phyloP scores from a whole-genome alignment of 2,888 invertebrate species.

The Polymixis flavicincta region DNA sequence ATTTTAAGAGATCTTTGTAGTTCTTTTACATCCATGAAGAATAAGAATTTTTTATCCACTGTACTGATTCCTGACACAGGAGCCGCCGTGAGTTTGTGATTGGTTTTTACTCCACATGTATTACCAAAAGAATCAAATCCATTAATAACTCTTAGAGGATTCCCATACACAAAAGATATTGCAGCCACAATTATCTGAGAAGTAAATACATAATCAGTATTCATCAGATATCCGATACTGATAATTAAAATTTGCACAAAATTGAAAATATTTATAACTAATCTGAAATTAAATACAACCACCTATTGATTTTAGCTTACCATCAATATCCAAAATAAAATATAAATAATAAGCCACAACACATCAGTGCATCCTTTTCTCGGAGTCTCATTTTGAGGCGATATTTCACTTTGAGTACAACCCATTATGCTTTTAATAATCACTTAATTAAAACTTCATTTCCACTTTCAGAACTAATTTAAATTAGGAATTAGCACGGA shows the following conservation, averaged over 20 bases:
- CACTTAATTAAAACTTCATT: conserved; percentile 23
- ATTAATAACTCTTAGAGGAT: conserved; percentile 96
- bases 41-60: conserved; percentile 94
- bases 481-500: too few species aligned
- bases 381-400: conserved; percentile 91
- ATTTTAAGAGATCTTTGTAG: conserved; percentile 95
- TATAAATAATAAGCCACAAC: conserved; percentile 94
- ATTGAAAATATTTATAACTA: neutral
- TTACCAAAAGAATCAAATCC: conserved; percentile 98
- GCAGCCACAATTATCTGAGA: conserved; percentile 94
- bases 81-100: conserved; percentile 93
- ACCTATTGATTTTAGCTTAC: conserved; percentile 85
- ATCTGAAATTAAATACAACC: neutral
- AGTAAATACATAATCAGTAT: conserved; percentile 8
- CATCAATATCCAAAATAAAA: conserved; percentile 96
- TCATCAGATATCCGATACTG: neutral
- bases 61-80: conserved; percentile 95
- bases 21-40: conserved; percentile 95
- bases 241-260: neutral
- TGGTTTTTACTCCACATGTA: conserved; percentile 96
- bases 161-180: conserved; percentile 97
- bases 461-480: conserved; percentile 22
- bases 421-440: conserved; percentile 88
- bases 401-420: conserved; percentile 92
- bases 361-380: conserved; percentile 95